phyloP scores from a whole-genome alignment of 2,113 vertebrate genomes.

The Oncorhynchus mykiss region DNA sequence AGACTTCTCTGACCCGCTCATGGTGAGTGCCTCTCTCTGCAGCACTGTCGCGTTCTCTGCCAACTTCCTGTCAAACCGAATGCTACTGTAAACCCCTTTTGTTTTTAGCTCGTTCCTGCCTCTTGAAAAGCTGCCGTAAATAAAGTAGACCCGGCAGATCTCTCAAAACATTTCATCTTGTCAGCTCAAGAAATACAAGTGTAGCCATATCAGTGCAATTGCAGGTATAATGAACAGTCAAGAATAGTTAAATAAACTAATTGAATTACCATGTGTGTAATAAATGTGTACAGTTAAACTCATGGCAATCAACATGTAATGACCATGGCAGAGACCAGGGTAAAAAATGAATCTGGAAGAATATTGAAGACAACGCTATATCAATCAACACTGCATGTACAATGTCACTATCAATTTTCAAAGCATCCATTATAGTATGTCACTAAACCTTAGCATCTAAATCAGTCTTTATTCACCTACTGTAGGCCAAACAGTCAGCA shows the following conservation, averaged over 20 bases:
- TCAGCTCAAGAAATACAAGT: too few species aligned
- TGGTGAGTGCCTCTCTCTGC: constrained; percentile 72
- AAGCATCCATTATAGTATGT: not conserved
- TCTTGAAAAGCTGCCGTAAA: not conserved
- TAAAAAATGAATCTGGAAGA: not conserved
- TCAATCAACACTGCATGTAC: not conserved
- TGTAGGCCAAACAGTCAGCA: not conserved
- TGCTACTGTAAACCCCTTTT: too few species aligned
- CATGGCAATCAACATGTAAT: too few species aligned
- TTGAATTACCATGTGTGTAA: too few species aligned
- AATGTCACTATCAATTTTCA: not conserved
- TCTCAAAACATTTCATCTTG: too few species aligned
- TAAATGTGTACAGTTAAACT: too few species aligned
- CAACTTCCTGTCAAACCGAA: not conserved
- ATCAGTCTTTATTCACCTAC: not conserved
- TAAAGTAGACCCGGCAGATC: not conserved
- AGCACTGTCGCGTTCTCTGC: not conserved
- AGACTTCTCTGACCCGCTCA: constrained; percentile 90
- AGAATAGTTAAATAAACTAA: too few species aligned
- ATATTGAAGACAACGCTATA: not conserved
- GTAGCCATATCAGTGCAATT: too few species aligned
- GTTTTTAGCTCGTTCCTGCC: not conserved
- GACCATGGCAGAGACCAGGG: not conserved
- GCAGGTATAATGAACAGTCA: too few species aligned
- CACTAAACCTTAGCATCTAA: constrained; percentile 5